Conservation (phyloP, 2,797 vertebrate genomes). For the Amazona finschi region DNA sequence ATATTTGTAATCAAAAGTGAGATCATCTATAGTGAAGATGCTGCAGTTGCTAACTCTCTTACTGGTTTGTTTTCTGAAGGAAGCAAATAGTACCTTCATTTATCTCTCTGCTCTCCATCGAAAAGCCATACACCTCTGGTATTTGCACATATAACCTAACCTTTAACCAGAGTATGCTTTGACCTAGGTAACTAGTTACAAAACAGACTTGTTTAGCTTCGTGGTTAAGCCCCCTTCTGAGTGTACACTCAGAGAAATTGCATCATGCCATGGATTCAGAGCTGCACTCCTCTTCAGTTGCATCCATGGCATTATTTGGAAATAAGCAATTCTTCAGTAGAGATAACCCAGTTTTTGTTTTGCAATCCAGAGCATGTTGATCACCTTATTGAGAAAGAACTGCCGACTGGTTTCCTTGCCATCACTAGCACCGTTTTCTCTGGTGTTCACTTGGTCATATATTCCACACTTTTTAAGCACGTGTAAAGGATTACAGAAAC, state of each 20-base stretch:
- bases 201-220: not conserved
- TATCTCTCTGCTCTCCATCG: not conserved
- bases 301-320: not conserved
- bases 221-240: not conserved
- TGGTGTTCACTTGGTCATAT: rapidly evolving
- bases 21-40: not conserved
- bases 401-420: not conserved
- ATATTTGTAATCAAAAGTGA: slow-evolving; percentile 51
- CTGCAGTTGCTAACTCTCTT: not conserved
- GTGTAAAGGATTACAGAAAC: slow-evolving; percentile 48
- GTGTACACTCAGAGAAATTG: not conserved
- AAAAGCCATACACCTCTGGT: not conserved
- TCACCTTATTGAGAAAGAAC: not conserved
- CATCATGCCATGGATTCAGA: not conserved
- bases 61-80: not conserved
- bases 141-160: not conserved
- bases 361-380: not conserved
- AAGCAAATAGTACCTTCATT: not conserved
- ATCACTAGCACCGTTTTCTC: not conserved
- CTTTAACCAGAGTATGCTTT: not conserved
- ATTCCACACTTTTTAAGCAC: slow-evolving; percentile 12
- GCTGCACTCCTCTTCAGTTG: not conserved
- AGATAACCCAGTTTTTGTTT: not conserved
- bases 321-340: not conserved
- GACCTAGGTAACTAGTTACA: not conserved